Percentiles rank a stretch among this genome's conserved stretches.
phyloP scores from a whole-genome alignment of 2,797 vertebrate species.

The Phrynocephalus guinanensis region DNA sequence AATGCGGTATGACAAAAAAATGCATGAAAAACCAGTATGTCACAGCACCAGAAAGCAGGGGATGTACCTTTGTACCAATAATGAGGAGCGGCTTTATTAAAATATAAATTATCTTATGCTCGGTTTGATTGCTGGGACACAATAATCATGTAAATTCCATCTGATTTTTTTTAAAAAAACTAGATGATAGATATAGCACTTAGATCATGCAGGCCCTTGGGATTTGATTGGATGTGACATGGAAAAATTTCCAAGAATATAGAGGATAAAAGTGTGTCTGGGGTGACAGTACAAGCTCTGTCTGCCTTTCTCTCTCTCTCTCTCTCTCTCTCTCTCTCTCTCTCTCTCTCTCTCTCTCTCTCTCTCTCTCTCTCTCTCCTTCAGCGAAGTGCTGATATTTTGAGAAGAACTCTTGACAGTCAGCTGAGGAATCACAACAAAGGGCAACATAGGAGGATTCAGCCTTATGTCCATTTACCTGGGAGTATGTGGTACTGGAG shows the following conservation, averaged over 20 bases:
- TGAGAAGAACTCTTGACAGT: not conserved
- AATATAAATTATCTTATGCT: not conserved
- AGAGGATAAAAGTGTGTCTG: not conserved
- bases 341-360: too few species aligned
- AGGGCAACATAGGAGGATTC: not conserved
- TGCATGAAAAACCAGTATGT: not conserved
- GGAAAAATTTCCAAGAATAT: slow-evolving; percentile 21
- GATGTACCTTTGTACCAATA: not conserved
- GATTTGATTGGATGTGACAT: not conserved
- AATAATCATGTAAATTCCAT: not conserved
- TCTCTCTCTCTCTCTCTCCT: too few species aligned
- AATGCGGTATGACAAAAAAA: not conserved
- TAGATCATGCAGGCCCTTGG: not conserved
- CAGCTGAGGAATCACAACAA: not conserved
- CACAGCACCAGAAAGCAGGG: not conserved
- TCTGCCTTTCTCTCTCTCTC: too few species aligned
- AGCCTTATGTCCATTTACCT: not conserved
- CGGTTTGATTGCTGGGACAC: too few species aligned
- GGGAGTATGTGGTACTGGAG: not conserved
- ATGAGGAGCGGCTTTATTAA: not conserved
- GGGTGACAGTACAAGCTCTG: not conserved
- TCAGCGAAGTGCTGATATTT: not conserved
- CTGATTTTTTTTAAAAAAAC: not conserved
- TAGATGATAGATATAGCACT: not conserved
- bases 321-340: too few species aligned